Percentiles rank a stretch among this genome's conserved stretches.
These are phyloP conservation scores for Python bivittatus DNA, from an alignment of 2,113 vertebrate species.

Conservation along the genomic window DNA sequence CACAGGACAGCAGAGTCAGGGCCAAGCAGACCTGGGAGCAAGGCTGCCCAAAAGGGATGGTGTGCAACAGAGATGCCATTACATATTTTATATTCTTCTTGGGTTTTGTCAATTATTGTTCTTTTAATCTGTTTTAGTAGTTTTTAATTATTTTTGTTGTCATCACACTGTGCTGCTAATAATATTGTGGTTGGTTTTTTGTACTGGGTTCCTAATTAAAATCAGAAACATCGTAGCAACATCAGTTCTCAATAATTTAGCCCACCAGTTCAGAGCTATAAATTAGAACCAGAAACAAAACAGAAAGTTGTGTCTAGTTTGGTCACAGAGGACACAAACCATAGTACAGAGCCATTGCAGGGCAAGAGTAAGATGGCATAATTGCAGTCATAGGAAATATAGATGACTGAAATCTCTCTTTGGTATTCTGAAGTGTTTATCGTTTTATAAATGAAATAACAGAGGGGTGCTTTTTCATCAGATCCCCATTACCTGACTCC, in stretches of 20 bases:
- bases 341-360: not conserved
- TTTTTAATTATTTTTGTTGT: not conserved
- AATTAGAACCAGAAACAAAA: not conserved
- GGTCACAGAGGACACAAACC: not conserved
- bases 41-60: not conserved
- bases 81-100: not conserved
- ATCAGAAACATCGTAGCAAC: not conserved
- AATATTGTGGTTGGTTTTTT: not conserved
- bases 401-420: not conserved
- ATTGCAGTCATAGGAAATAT: not conserved
- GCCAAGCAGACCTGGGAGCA: not conserved
- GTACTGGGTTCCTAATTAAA: not conserved
- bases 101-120: not conserved
- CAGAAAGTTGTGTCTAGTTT: not conserved
- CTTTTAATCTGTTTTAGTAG: not conserved
- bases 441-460: not conserved
- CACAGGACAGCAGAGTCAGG: not conserved
- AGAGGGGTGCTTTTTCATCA: not conserved
- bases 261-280: not conserved
- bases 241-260: not conserved
- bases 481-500: not conserved
- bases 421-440: not conserved
- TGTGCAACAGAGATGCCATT: not conserved
- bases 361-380: too few species aligned
- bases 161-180: not conserved